Conservation (phyloP, 2,888 invertebrate species). For the Caprella mutica region DNA sequence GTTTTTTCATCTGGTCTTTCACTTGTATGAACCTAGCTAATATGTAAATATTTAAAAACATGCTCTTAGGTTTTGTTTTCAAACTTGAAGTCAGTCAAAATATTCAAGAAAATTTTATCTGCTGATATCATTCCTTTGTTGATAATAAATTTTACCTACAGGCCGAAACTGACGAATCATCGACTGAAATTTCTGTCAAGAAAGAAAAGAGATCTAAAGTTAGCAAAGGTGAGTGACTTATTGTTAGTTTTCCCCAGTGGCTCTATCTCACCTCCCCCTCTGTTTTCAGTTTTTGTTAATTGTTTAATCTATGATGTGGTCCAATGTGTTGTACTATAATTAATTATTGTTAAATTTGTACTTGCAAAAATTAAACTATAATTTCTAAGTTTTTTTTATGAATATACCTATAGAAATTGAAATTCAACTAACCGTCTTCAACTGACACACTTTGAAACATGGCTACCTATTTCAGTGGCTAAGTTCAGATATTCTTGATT, state of each 20-base stretch:
- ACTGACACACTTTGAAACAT: no score
- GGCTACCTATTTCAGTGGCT: no score
- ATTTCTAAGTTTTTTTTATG: neutral
- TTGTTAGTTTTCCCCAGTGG: neutral
- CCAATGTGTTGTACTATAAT: slow-evolving; percentile 8
- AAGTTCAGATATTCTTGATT: no score
- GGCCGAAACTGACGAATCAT: neutral
- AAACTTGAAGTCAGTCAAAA: no score
- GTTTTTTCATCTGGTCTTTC: no score
- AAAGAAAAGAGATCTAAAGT: neutral
- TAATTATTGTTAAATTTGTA: slow-evolving; percentile 10
- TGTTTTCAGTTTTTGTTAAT: neutral
- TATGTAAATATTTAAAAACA: no score
- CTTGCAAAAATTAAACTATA: slow-evolving; percentile 1
- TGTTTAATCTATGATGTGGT: neutral
- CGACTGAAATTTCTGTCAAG: neutral
- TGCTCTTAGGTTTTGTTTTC: no score
- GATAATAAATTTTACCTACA: neutral
- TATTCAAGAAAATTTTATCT: no score
- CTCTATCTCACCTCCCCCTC: no score
- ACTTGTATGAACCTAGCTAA: no score
- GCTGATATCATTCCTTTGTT: neutral
- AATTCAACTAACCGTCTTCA: no score
- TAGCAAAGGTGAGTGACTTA: neutral
- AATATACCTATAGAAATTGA: neutral